Evolutionary conservation across 2,113 vertebrate genomes (phyloP).

Genomic region (Pelecanus crispus): DNA sequence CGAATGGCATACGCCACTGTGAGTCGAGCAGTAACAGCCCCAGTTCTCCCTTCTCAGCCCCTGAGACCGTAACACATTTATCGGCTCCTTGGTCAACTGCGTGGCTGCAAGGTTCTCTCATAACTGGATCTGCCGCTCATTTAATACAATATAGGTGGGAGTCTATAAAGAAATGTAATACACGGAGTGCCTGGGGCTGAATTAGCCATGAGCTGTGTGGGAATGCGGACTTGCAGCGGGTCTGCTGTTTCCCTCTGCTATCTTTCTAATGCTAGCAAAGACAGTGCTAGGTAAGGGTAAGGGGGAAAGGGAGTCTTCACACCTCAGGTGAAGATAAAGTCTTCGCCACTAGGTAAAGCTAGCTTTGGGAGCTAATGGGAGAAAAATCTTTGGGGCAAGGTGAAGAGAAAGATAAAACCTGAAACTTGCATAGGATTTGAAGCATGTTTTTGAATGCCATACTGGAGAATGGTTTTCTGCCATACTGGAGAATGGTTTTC

Average conservation of each 20-base stretch:
- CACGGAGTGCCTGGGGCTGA: background rate
- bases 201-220: background rate
- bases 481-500: background rate
- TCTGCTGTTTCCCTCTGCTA: background rate
- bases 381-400: background rate
- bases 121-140: background rate
- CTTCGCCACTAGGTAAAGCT: background rate
- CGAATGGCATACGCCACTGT: accelerated
- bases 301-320: background rate
- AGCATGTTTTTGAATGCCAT: background rate
- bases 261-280: background rate
- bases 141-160: background rate
- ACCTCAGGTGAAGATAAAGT: background rate
- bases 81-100: background rate
- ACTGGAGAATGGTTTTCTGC: background rate
- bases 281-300: background rate
- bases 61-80: background rate
- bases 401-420: background rate
- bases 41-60: background rate
- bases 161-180: background rate
- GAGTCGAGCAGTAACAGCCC: background rate
- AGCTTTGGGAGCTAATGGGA: background rate
- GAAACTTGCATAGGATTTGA: background rate
- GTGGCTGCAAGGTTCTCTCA: background rate
- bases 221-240: accelerated